Conservation (phyloP, 2,888 invertebrate genomes). For the Orchesellides sinensis region DNA sequence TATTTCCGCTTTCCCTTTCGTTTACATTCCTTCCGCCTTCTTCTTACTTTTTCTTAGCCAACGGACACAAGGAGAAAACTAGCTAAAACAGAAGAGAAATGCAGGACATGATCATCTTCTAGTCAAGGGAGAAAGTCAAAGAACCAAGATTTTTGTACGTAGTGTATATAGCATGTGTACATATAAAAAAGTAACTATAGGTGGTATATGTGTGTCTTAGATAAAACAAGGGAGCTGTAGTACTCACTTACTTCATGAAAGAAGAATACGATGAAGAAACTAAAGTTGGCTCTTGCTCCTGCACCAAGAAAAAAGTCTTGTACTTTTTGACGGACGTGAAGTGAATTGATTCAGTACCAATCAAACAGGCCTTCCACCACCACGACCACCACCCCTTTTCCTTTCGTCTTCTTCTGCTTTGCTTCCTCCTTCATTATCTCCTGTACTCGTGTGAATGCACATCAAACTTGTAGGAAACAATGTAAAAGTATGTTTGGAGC, state of each 20-base stretch:
- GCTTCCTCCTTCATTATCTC: conserved; percentile 66
- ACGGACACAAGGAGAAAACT: conserved; percentile 30
- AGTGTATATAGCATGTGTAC: background rate
- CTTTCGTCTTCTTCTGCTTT: conserved; percentile 18
- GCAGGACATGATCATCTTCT: conserved; percentile 35
- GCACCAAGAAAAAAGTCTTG: conserved; percentile 7
- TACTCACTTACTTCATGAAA: background rate
- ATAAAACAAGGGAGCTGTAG: conserved; percentile 35
- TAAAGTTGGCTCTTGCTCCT: conserved; percentile 28
- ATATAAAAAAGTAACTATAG: conserved; percentile 22
- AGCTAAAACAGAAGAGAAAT: conserved; percentile 3
- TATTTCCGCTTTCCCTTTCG: conserved; percentile 32
- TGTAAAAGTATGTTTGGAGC: background rate
- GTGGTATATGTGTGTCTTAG: conserved; percentile 2
- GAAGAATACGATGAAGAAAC: background rate
- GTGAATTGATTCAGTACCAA: conserved; percentile 72
- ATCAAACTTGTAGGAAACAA: conserved; percentile 1
- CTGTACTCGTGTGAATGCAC: background rate
- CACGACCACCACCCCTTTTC: too few relatives aligned
- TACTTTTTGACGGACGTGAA: conserved; percentile 72
- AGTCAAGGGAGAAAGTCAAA: background rate
- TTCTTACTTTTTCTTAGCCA: conserved; percentile 34
- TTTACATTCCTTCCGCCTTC: conserved; percentile 53
- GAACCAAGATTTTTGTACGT: too few relatives aligned
- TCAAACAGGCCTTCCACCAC: conserved; percentile 67